Evolutionary conservation across 2,888 invertebrate genomes (phyloP).

Genomic region (Choristoneura rosaceana): DNA sequence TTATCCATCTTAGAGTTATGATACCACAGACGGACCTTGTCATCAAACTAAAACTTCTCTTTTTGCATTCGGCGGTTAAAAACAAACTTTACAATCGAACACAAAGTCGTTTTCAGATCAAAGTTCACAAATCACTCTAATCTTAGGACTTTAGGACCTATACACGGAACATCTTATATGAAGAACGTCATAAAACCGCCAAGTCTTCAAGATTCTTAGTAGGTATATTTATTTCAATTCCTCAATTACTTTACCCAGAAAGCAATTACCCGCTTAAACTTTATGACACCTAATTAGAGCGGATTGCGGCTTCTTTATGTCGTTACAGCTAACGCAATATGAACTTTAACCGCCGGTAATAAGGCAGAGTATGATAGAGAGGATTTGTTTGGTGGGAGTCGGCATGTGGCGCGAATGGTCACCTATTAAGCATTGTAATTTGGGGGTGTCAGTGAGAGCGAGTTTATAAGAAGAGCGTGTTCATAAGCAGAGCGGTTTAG

Average conservation of each 20-base stretch:
- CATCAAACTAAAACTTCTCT: too few relatives aligned
- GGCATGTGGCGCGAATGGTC: conserved; percentile 62
- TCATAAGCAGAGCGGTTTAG: not conserved
- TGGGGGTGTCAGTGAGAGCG: conserved; percentile 50
- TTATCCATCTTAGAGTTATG: too few relatives aligned
- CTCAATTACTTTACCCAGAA: conserved; percentile 27
- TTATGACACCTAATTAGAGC: conserved; percentile 63
- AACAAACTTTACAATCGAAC: too few relatives aligned
- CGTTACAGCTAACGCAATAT: conserved; percentile 11
- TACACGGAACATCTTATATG: not conserved
- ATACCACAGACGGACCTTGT: too few relatives aligned
- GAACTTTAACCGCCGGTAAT: conserved; percentile 20
- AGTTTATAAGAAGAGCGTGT: conserved; percentile 28
- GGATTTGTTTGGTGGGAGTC: conserved; percentile 58
- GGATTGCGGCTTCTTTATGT: conserved; percentile 39
- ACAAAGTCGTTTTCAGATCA: not conserved
- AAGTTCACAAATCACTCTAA: not conserved
- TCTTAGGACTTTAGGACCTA: too few relatives aligned
- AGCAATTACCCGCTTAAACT: conserved; percentile 38
- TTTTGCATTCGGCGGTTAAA: too few relatives aligned
- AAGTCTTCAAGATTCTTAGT: conserved; percentile 16
- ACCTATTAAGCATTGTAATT: conserved; percentile 43
- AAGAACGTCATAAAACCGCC: conserved; percentile 14
- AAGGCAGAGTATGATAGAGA: conserved; percentile 42
- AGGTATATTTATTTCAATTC: conserved; percentile 28